Evolutionary conservation across 2,797 vertebrate species (phyloP).

Genomic region (Clamator glandarius): DNA sequence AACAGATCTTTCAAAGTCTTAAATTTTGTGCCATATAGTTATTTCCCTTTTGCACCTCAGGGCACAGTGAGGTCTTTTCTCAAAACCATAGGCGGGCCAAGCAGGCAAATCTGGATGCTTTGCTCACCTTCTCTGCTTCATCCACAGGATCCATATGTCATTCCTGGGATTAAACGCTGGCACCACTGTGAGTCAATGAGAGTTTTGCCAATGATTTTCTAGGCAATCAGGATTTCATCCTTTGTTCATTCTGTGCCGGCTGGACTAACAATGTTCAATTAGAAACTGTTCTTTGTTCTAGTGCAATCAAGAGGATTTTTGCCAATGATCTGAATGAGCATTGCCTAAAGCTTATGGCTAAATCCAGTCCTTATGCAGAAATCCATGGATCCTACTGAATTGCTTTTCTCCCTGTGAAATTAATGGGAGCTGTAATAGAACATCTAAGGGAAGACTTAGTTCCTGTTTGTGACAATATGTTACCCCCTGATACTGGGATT

Average conservation of each 20-base stretch:
- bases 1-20: not conserved
- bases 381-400: slow-evolving; percentile 33
- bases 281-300: slow-evolving; percentile 59
- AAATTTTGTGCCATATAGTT: not conserved
- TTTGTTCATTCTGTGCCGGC: slow-evolving; percentile 29
- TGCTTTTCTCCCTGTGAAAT: slow-evolving; percentile 40
- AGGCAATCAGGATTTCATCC: slow-evolving; percentile 42
- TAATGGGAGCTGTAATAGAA: slow-evolving; percentile 23
- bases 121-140: not conserved
- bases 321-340: slow-evolving; percentile 45
- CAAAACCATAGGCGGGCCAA: not conserved
- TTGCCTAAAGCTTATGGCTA: slow-evolving; percentile 49
- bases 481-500: slow-evolving; percentile 44
- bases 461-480: slow-evolving; percentile 34
- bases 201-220: slow-evolving; percentile 33
- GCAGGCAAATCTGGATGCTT: not conserved
- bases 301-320: slow-evolving; percentile 50
- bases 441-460: slow-evolving; percentile 53
- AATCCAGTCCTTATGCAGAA: slow-evolving; percentile 32
- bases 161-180: slow-evolving; percentile 27
- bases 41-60: not conserved
- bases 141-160: slow-evolving; percentile 11
- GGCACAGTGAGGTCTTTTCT: not conserved
- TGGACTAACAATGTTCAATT: slow-evolving; percentile 50
- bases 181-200: not conserved